These are phyloP conservation scores for Dicrostonyx torquatus DNA, from an alignment of 2,797 vertebrate genomes.

Conservation along the genomic window DNA sequence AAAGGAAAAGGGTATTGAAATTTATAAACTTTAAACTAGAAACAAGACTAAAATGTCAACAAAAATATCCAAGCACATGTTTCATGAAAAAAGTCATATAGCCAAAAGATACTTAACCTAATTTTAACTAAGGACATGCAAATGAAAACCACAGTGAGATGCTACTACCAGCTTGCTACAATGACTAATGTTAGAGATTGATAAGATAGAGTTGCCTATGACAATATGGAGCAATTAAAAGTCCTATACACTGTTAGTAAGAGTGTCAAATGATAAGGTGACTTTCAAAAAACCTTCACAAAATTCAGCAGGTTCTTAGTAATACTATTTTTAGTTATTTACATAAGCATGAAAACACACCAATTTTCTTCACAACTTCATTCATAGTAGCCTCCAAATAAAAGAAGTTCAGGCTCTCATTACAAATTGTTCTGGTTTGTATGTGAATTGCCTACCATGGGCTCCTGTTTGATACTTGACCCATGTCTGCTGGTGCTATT, in stretches of 20 bases:
- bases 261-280: background rate
- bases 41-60: background rate
- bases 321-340: background rate
- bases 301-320: background rate
- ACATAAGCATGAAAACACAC: background rate
- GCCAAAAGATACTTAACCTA: constrained; percentile 30
- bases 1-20: background rate
- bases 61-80: background rate
- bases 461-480: background rate
- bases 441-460: background rate
- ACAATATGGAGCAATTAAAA: background rate
- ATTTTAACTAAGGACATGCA: constrained; percentile 25
- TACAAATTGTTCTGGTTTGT: background rate
- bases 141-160: constrained; percentile 36
- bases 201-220: background rate
- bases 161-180: background rate
- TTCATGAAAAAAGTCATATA: background rate
- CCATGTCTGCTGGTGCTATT: background rate
- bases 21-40: background rate
- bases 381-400: constrained; percentile 20
- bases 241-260: background rate
- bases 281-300: constrained; percentile 31
- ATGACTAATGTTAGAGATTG: background rate
- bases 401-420: background rate
- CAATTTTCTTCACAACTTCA: constrained; percentile 31